A percentile compares a stretch with the other conserved stretches of the same genome.
phyloP scores from a whole-genome alignment of 2,797 vertebrate species.

The Scolopax rusticola region DNA sequence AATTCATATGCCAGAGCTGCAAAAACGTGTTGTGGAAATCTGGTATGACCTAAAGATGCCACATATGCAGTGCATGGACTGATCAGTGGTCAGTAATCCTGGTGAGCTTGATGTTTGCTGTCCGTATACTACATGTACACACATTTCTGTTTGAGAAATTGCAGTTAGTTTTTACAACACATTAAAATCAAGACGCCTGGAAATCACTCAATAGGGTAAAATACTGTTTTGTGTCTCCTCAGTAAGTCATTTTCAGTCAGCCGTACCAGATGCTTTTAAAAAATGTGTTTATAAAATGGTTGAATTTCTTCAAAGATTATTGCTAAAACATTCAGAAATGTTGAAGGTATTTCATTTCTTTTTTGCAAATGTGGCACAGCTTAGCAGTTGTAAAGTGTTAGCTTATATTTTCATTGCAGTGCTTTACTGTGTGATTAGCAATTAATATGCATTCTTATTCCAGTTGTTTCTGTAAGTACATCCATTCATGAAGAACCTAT shows the following conservation, averaged over 20 bases:
- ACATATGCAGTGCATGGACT: background rate
- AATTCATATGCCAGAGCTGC: background rate
- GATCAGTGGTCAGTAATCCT: background rate
- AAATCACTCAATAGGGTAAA: background rate
- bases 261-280: background rate
- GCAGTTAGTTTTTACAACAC: background rate
- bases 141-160: background rate
- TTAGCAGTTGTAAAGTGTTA: background rate
- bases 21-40: background rate
- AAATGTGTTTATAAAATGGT: background rate
- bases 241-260: background rate
- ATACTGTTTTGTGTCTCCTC: background rate
- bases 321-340: background rate
- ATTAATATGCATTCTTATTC: background rate
- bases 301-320: background rate
- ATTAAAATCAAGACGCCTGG: background rate
- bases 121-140: background rate
- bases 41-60: background rate
- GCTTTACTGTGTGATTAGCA: background rate
- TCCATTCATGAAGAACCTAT: background rate
- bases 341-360: background rate
- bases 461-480: background rate
- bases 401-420: background rate
- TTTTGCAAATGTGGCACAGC: background rate
- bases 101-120: background rate